Conservation (phyloP, 2,113 vertebrate genomes). For the Mobula hypostoma region DNA sequence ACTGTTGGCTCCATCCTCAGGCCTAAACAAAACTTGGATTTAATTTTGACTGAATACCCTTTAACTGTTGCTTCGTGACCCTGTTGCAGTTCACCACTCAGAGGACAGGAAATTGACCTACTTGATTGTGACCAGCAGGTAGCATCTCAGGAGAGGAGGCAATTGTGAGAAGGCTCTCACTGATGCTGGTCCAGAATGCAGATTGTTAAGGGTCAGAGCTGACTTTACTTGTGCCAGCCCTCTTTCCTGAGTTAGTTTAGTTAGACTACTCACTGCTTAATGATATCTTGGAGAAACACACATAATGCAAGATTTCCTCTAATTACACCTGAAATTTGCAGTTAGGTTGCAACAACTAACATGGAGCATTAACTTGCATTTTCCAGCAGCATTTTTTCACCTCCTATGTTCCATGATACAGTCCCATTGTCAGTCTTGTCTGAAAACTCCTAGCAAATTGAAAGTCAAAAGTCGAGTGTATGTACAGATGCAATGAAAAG, state of each 20-base stretch:
- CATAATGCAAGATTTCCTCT: not conserved
- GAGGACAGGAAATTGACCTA: not conserved
- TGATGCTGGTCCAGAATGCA: not conserved
- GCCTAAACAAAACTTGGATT: not conserved
- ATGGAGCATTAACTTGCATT: not conserved
- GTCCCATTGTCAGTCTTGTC: not conserved
- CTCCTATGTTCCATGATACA: not conserved
- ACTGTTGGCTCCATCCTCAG: not conserved
- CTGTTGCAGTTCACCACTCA: not conserved
- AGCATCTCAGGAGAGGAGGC: too few species aligned
- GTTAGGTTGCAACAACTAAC: not conserved
- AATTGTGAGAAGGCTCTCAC: not conserved
- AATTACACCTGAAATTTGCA: not conserved
- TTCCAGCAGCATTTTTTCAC: not conserved
- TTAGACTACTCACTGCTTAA: not conserved
- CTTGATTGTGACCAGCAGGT: not conserved
- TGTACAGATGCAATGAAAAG: too few species aligned
- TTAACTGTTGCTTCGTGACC: too few species aligned
- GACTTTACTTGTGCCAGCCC: not conserved
- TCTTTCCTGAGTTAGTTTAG: not conserved
- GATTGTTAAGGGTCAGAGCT: not conserved
- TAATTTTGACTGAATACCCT: not conserved
- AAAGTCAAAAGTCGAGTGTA: too few species aligned
- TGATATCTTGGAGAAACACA: too few species aligned
- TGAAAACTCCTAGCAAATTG: not conserved